phyloP scores from a whole-genome alignment of 2,797 vertebrate species.

The Oryzias dopingdopingensis region DNA sequence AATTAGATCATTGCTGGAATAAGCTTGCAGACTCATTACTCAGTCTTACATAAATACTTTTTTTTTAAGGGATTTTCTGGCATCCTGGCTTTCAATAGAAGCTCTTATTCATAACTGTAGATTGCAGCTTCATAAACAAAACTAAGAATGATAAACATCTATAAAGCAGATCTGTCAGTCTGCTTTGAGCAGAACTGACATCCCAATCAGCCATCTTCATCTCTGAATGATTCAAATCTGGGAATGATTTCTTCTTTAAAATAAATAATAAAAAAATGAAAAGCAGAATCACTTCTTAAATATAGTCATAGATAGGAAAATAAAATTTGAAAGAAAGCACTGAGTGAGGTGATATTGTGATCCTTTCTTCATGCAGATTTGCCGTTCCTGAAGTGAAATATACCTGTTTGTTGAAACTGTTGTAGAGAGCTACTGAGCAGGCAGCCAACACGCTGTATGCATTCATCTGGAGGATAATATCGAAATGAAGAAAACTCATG shows the following conservation, averaged over 20 bases:
- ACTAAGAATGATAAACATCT: slow-evolving; percentile 24
- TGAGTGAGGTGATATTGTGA: slow-evolving; percentile 36
- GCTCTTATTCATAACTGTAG: slow-evolving; percentile 11
- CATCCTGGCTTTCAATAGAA: slow-evolving; percentile 26
- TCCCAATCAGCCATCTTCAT: slow-evolving; percentile 33
- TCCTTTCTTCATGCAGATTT: slow-evolving; percentile 67
- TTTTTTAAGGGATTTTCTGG: slow-evolving; percentile 33
- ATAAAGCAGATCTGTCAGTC: slow-evolving; percentile 16
- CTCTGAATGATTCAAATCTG: slow-evolving; percentile 19
- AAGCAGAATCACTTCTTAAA: slow-evolving; percentile 24
- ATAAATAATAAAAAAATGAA: slow-evolving; percentile 18
- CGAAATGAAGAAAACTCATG: slow-evolving; percentile 49
- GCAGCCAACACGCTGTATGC: slow-evolving; percentile 51
- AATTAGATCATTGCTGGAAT: slow-evolving; percentile 43
- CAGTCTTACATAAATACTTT: slow-evolving; percentile 35
- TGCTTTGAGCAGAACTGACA: slow-evolving; percentile 28
- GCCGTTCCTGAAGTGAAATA: slow-evolving; percentile 54
- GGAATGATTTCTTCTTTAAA: slow-evolving; percentile 17
- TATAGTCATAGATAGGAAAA: slow-evolving; percentile 4
- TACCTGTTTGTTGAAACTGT: slow-evolving; percentile 59
- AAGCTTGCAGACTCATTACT: slow-evolving; percentile 26
- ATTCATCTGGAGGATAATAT: slow-evolving; percentile 57
- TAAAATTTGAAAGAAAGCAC: slow-evolving; percentile 28
- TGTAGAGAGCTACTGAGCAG: slow-evolving; percentile 52
- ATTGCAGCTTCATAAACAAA: slow-evolving; percentile 11